Conservation (phyloP, 2,797 vertebrate genomes). For the Taenioides sp. region DNA sequence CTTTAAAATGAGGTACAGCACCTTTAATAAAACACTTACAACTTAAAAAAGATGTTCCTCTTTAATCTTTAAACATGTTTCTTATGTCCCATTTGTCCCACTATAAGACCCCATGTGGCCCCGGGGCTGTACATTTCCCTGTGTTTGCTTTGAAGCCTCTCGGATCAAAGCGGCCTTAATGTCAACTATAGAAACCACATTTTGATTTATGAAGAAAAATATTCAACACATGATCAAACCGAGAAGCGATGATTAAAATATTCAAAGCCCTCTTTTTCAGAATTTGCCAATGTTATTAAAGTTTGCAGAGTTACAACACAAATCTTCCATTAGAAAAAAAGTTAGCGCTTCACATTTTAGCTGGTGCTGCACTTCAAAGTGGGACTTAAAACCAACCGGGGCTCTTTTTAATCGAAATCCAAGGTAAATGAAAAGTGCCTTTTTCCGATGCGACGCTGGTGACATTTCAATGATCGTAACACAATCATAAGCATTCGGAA, state of each 20-base stretch:
- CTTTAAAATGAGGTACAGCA: background rate
- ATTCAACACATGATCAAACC: constrained; percentile 14
- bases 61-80: background rate
- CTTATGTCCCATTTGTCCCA: constrained; percentile 5
- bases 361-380: constrained; percentile 19
- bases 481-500: constrained; percentile 67
- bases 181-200: constrained; percentile 14
- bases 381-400: constrained; percentile 14
- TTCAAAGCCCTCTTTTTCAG: constrained; percentile 8
- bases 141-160: constrained; percentile 14
- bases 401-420: constrained; percentile 37
- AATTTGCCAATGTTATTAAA: constrained; percentile 19
- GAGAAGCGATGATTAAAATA: constrained; percentile 12
- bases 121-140: background rate
- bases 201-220: constrained; percentile 9
- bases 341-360: constrained; percentile 13
- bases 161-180: constrained; percentile 31
- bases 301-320: constrained; percentile 13
- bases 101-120: background rate
- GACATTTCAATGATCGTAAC: constrained; percentile 69
- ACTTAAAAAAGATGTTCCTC: background rate
- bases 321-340: constrained; percentile 7
- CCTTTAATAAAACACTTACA: background rate
- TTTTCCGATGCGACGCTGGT: constrained; percentile 45
- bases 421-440: constrained; percentile 48